A percentile compares a stretch with the other conserved stretches of the same genome.
Conservation (phyloP, 2,113 vertebrate genomes). For the Platysternon megacephalum region DNA sequence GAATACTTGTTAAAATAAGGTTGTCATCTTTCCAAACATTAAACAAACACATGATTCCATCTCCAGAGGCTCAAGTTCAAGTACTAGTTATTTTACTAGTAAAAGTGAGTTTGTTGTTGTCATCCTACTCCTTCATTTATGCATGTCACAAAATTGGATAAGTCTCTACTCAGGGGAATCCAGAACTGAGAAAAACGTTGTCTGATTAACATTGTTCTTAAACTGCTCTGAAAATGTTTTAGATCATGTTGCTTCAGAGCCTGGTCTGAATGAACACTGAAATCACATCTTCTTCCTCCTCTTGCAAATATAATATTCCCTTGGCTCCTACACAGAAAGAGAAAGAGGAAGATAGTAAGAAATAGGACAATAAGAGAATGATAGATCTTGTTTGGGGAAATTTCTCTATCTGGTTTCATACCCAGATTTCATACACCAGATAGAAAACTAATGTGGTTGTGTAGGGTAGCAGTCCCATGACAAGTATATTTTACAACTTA, state of each 20-base stretch:
- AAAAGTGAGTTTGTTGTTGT: neutral
- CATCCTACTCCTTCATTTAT: neutral
- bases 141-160: neutral
- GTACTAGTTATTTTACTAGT: neutral
- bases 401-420: neutral
- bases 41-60: neutral
- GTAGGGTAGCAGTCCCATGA: accelerated
- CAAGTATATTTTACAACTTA: neutral
- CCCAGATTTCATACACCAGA: neutral
- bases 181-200: neutral
- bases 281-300: neutral
- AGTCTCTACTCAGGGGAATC: neutral
- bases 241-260: neutral
- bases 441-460: neutral
- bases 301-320: neutral
- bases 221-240: neutral
- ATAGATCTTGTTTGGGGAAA: neutral
- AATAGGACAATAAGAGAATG: neutral
- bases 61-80: neutral
- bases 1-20: constrained; percentile 35
- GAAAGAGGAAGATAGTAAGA: neutral
- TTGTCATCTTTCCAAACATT: neutral
- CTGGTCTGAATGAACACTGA: neutral
- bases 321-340: neutral
- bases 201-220: neutral